phyloP scores from a whole-genome alignment of 2,113 vertebrate species.

The Trichomycterus rosablanca region DNA sequence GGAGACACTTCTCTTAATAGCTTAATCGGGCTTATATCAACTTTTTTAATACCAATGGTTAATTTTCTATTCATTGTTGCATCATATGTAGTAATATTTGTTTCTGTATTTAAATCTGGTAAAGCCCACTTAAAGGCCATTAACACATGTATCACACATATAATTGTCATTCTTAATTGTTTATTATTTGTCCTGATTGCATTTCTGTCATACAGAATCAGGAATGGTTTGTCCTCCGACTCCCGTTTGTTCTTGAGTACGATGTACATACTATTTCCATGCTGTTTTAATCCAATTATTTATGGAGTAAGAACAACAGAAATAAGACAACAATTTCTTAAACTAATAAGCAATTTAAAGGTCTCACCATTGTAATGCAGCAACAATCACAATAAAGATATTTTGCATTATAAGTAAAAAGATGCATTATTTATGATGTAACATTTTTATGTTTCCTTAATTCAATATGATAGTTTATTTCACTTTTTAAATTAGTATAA shows the following conservation, averaged over 20 bases:
- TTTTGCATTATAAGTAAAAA: background rate
- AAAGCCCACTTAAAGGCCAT: constrained; percentile 35
- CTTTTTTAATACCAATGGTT: constrained; percentile 25
- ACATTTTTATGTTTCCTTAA: background rate
- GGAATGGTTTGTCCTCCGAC: constrained; percentile 33
- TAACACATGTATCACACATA: constrained; percentile 42
- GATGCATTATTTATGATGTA: background rate
- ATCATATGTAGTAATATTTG: constrained; percentile 40
- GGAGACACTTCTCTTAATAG: constrained; percentile 52
- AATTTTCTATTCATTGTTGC: constrained; percentile 37
- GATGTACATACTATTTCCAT: constrained; percentile 44
- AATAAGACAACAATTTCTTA: constrained; percentile 41
- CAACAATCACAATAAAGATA: constrained; percentile 1
- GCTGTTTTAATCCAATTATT: constrained; percentile 48
- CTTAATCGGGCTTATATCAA: constrained; percentile 39
- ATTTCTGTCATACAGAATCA: constrained; percentile 44
- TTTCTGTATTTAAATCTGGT: constrained; percentile 30
- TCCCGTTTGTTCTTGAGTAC: constrained; percentile 43
- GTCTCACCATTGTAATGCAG: too few relatives aligned
- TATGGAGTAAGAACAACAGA: constrained; percentile 50
- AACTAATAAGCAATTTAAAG: constrained; percentile 14
- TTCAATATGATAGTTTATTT: too few relatives aligned
- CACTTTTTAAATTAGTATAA: too few relatives aligned
- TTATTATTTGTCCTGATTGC: constrained; percentile 38
- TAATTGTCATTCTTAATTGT: constrained; percentile 35